These are phyloP conservation scores for Argynnis bischoffii DNA, from an alignment of 2,888 invertebrate genomes.

Conservation along the genomic window DNA sequence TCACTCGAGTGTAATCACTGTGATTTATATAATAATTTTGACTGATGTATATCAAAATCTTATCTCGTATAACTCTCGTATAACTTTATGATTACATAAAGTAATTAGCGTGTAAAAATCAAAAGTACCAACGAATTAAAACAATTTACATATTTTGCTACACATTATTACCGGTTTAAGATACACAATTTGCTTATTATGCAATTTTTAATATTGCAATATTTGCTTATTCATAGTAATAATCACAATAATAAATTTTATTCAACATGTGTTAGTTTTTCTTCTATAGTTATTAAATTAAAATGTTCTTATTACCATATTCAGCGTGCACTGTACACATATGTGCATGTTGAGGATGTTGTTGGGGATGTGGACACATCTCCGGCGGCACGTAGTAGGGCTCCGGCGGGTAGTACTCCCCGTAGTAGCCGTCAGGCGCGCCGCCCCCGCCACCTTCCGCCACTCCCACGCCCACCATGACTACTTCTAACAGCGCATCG, in stretches of 20 bases:
- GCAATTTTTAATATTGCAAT: too few relatives aligned
- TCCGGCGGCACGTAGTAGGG: constrained; percentile 82
- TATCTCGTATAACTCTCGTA: too few relatives aligned
- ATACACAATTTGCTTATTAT: too few relatives aligned
- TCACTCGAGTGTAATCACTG: too few relatives aligned
- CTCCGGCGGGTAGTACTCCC: constrained; percentile 83
- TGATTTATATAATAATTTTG: too few relatives aligned
- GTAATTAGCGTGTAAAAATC: too few relatives aligned
- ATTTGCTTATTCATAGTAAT: too few relatives aligned
- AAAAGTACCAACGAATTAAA: too few relatives aligned
- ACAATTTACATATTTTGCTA: too few relatives aligned
- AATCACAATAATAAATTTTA: background rate
- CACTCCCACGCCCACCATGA: constrained; percentile 78
- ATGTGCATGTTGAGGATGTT: constrained; percentile 83
- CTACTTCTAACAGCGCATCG: constrained; percentile 69
- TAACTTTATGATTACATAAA: too few relatives aligned
- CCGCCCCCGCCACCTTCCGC: constrained; percentile 71
- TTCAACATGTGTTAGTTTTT: background rate
- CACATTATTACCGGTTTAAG: too few relatives aligned
- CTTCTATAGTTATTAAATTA: background rate
- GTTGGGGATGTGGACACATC: constrained; percentile 84
- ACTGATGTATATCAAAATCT: too few relatives aligned
- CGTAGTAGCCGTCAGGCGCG: constrained; percentile 74
- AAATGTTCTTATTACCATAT: constrained; percentile 82
- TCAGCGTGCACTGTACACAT: constrained; percentile 89